Percentiles rank a stretch among this genome's conserved stretches.
phyloP scores from a whole-genome alignment of 2,113 vertebrate species.

The Grantiella picta region DNA sequence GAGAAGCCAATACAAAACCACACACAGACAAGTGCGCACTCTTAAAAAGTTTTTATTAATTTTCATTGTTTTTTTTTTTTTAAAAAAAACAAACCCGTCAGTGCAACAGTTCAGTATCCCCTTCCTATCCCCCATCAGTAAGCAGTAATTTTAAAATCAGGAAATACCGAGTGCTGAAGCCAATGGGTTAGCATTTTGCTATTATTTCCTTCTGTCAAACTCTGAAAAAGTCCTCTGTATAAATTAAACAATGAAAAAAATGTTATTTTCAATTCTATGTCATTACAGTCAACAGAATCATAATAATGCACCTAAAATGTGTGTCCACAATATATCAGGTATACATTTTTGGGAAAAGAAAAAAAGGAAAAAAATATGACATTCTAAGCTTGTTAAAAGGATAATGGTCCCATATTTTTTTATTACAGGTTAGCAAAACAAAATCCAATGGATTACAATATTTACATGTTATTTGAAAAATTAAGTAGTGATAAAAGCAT shows the following conservation, averaged over 20 bases:
- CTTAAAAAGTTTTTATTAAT: slow-evolving; percentile 84
- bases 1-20: slow-evolving; percentile 12
- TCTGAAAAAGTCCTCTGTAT: slow-evolving; percentile 85
- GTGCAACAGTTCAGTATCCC: slow-evolving; percentile 78
- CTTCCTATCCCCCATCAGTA: slow-evolving; percentile 73
- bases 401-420: slow-evolving; percentile 95
- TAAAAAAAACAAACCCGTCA: slow-evolving; percentile 78
- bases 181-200: slow-evolving; percentile 80
- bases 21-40: slow-evolving; percentile 49
- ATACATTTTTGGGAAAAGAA: slow-evolving; percentile 69
- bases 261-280: slow-evolving; percentile 80
- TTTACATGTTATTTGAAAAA: slow-evolving; percentile 97
- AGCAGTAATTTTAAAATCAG: slow-evolving; percentile 75
- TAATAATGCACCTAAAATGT: slow-evolving; percentile 82
- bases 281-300: slow-evolving; percentile 83
- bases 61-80: slow-evolving; percentile 75
- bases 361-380: slow-evolving; percentile 72
- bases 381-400: slow-evolving; percentile 82
- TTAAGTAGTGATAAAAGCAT: slow-evolving; percentile 98
- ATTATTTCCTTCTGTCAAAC: slow-evolving; percentile 81
- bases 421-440: slow-evolving; percentile 99
- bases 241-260: slow-evolving; percentile 83
- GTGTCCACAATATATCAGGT: slow-evolving; percentile 79
- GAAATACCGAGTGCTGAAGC: slow-evolving; percentile 79
- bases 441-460: slow-evolving; percentile 97